Evolutionary conservation across 2,888 invertebrate species (phyloP), one percentile per base, ranked within the genome.

Genomic region (Empis stercorea): DNA sequence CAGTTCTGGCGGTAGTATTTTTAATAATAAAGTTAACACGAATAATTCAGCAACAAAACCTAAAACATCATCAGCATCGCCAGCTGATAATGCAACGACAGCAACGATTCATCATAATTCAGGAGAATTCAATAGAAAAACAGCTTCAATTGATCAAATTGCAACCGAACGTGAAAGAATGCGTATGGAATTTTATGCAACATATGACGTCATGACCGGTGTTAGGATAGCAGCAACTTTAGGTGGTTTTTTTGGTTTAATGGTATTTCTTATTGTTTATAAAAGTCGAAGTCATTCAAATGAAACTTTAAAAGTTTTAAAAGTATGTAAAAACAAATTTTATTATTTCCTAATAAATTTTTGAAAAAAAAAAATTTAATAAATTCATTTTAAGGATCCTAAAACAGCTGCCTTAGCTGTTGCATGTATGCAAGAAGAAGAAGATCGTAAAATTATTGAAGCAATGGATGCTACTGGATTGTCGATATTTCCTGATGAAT

Each of bases 171-270:
- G 81, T 47, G 82, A 84, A 64, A 78, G 80, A 60, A 76, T 81
- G 59, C 81, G 83, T 61, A 76, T 81, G 59, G 85, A 86, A 65
- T 91, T 87, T 72, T 89, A 87, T 74, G 82, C 84, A 59, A 87
- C 88, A 34, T 93, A 93, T 72, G 89, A 92, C 75, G 86, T 86
- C 68, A 91, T 89, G 89, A 92, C 91, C 59, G 92, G 92, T 55
- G 81, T 92, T 54, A 79, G 91, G 55, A 92, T 92, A 70, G 92
- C 92, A 57, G 87, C 87, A 57, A 92, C 92, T 4, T 74, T 93
- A 45, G 89, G 91, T 59, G 88, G 88, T 59, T 89, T 92, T 71
- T 92, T 92, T 71, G 84, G 86, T 53, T 75, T 92, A 60, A 91
- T 92, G 84, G 88, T 91, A 43, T 81, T 92, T 65, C 76, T 92